Base-by-base conservation (phyloP, 1,140 invertebrate species). In the Brachionus asplanchnoidis region DNA sequence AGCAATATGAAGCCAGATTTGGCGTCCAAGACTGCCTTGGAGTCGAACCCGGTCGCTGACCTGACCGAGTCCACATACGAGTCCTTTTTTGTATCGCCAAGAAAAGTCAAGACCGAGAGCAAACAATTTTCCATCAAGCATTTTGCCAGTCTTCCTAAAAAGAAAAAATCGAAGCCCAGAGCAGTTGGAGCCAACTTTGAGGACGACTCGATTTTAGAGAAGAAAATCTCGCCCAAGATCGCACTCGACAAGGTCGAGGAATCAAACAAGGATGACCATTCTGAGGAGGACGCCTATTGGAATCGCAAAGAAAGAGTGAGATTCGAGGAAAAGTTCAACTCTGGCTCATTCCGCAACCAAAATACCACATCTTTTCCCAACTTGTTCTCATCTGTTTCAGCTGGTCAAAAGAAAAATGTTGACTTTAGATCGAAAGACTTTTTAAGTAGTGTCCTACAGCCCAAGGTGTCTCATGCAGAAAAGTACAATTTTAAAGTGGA, bases 301-400 rank as follows among this genome's bases (percentile, higher is more conserved):
- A 8, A 36, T 42, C 28, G 68, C 40, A 40, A 46, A 73, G 36
- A 73, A n/a, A 73, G 40, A 20, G 32, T 40, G 6, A 73, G 17
- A 40, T 42, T 36, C 17, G 66, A 68, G 12, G 66, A 68, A 68
- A 68, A 42, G 9, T 73, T 73, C 17, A 40, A 40, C 9, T 73
- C 68, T 0, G 36, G 68, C 20, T 73, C 68, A 23, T 73, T 73
- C 23, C 68, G 68, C n/a, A 73, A 73, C 23, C 68, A 73, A 73
- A 42, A 17, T 17, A 73, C 32, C 17, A 42, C 36, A 40, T 73
- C 68, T 42, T 73, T 73, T 73, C 68, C 68, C n/a, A 73, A 73
- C 32, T 73, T 73, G 36, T 73, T 42, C 17, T 40, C 68, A 42
- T 73, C 68, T 20, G 68, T 73, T 40, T 73, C 68, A n/a, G 68